Conservation (phyloP, 2,888 invertebrate species). For the Xestia c-nigrum region DNA sequence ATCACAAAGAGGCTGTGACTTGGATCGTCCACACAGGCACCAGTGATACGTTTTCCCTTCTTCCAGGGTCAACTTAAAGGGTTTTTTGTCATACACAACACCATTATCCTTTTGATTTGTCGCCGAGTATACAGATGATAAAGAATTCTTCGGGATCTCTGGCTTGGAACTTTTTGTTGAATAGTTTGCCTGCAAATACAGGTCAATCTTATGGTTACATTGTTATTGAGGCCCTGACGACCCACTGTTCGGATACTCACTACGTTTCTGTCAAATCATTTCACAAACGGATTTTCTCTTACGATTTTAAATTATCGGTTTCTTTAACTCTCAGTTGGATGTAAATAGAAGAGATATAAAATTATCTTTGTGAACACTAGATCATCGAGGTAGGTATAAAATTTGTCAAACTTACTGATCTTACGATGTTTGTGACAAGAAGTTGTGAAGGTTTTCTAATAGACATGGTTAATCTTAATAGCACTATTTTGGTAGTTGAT, state of each 20-base stretch:
- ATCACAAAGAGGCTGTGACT: constrained; percentile 98
- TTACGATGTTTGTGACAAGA: constrained; percentile 39
- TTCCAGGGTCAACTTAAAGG: constrained; percentile 94
- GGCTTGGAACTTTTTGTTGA: constrained; percentile 84
- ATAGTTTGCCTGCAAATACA: constrained; percentile 76
- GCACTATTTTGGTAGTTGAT: background rate
- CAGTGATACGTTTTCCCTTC: constrained; percentile 95
- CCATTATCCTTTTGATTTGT: constrained; percentile 93
- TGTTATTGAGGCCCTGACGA: too few species aligned
- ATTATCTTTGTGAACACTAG: background rate
- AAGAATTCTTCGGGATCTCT: constrained; percentile 92
- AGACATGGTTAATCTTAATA: constrained; percentile 59
- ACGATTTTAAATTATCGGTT: background rate
- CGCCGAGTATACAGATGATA: constrained; percentile 91
- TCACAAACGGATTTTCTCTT: background rate
- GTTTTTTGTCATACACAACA: constrained; percentile 96
- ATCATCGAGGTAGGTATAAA: background rate
- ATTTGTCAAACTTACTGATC: constrained; percentile 51
- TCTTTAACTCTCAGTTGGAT: background rate
- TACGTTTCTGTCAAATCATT: background rate
- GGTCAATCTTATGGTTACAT: constrained; percentile 1
- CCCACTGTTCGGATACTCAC: background rate
- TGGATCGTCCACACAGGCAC: constrained; percentile 98
- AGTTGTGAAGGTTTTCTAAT: constrained; percentile 46
- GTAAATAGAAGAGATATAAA: background rate